phyloP scores from a whole-genome alignment of 2,888 invertebrate species.

The Resseliella maxima region DNA sequence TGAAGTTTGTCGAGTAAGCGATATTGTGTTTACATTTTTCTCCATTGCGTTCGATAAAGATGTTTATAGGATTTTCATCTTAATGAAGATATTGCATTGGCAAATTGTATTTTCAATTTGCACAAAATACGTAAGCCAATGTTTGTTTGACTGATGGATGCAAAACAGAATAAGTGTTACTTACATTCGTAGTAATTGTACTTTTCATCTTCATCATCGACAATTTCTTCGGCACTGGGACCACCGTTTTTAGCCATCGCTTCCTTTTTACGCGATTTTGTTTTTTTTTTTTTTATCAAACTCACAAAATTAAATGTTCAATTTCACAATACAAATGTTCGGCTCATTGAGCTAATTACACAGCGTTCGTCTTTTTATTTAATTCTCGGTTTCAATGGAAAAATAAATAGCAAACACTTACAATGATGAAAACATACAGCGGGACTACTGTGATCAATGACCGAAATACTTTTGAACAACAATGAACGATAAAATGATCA shows the following conservation, averaged over 20 bases:
- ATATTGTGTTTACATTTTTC: constrained; percentile 10
- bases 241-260: constrained; percentile 12
- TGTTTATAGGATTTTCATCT: neutral
- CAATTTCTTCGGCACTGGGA: neutral
- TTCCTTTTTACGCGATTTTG: neutral
- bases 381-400: too few relatives aligned
- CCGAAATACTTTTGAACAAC: neutral
- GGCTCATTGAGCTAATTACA: neutral
- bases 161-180: neutral
- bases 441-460: neutral
- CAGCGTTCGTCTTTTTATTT: neutral
- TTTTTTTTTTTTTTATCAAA: too few relatives aligned
- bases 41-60: constrained; percentile 8
- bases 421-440: neutral
- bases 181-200: constrained; percentile 51
- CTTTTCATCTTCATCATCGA: constrained; percentile 46
- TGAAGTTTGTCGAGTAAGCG: neutral
- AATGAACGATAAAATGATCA: neutral
- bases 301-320: neutral
- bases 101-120: neutral
- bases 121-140: neutral
- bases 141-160: neutral
- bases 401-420: too few relatives aligned
- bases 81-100: neutral
- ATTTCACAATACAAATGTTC: neutral